phyloP scores from a whole-genome alignment of 2,797 vertebrate species.

The Knipowitschia caucasica region DNA sequence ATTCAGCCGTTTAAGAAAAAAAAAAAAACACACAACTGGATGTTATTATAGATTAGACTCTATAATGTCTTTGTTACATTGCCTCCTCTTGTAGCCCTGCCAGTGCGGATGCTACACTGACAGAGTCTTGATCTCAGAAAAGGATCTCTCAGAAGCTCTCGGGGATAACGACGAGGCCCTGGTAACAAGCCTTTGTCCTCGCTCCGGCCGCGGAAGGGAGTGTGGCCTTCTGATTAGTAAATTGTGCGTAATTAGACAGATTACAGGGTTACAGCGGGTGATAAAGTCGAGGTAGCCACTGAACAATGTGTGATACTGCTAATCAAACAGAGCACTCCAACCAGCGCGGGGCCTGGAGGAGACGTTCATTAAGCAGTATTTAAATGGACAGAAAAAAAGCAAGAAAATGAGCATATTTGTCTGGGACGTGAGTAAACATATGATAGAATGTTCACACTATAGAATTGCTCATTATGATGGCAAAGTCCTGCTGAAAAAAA shows the following conservation, averaged over 20 bases:
- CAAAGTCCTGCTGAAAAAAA: too few species aligned
- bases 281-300: conserved; percentile 77
- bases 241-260: conserved; percentile 84
- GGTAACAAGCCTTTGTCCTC: conserved; percentile 77
- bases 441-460: conserved; percentile 35
- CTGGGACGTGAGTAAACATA: conserved; percentile 30
- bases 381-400: conserved; percentile 52
- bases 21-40: too few species aligned
- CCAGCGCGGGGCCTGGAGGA: conserved; percentile 34
- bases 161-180: conserved; percentile 27
- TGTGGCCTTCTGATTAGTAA: conserved; percentile 74
- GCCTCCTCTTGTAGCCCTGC: too few species aligned
- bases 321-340: conserved; percentile 53
- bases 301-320: conserved; percentile 58
- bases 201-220: conserved; percentile 67
- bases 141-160: conserved; percentile 41
- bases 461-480: too few species aligned
- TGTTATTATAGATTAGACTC: too few species aligned
- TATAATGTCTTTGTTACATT: too few species aligned
- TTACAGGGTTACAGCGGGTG: conserved; percentile 79
- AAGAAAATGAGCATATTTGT: conserved; percentile 41
- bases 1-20: too few species aligned
- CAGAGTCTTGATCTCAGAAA: conserved; percentile 46
- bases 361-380: conserved; percentile 56
- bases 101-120: too few species aligned